Conservation (phyloP, 2,113 vertebrate species). For the Chloebia gouldiae region DNA sequence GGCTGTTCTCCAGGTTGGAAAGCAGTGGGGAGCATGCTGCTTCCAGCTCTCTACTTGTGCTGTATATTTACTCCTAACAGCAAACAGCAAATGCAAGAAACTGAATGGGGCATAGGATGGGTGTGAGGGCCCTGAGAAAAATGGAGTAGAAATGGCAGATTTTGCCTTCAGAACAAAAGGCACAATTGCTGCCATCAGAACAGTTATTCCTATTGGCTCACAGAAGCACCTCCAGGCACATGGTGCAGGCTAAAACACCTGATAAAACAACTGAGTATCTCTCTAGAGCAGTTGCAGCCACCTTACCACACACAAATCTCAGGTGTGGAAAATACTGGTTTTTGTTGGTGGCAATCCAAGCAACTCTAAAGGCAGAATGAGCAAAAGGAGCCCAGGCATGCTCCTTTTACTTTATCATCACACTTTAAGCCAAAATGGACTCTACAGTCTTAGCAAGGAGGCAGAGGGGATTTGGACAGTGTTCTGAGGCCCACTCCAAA, state of each 20-base stretch:
- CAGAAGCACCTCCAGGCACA: background rate
- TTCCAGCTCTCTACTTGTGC: background rate
- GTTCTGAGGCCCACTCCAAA: background rate
- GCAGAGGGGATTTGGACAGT: background rate
- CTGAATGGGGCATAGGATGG: fast-evolving
- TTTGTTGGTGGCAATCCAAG: background rate
- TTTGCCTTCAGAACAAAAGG: too few relatives aligned
- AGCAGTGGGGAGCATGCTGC: background rate
- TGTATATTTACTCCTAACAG: background rate
- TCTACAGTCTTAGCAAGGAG: background rate
- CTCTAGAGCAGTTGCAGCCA: background rate
- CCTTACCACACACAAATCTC: background rate
- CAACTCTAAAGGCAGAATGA: background rate
- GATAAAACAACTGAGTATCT: background rate
- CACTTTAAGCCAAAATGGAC: background rate
- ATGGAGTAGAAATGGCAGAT: fast-evolving
- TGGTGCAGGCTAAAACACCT: background rate
- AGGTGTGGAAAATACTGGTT: background rate
- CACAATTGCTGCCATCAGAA: background rate
- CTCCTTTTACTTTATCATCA: background rate
- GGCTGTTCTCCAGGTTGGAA: background rate
- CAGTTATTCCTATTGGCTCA: background rate
- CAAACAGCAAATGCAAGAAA: background rate
- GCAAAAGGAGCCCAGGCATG: background rate
- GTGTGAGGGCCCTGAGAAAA: background rate